Evolutionary conservation across 2,888 invertebrate species (phyloP).

Genomic region (Xestia c-nigrum): DNA sequence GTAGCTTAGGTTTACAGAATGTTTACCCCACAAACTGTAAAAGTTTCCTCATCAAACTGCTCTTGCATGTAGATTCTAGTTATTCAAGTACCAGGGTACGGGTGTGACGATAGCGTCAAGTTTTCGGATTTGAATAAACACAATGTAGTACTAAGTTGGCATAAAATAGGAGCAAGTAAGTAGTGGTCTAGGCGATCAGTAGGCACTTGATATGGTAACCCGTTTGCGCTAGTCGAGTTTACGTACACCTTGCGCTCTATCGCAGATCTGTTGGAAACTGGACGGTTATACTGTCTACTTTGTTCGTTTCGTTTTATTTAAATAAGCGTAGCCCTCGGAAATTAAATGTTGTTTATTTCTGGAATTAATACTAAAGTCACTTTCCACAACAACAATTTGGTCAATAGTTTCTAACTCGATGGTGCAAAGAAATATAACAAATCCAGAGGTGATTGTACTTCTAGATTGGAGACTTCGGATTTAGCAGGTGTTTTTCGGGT

Average conservation of each 20-base stretch:
- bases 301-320: constrained; percentile 9
- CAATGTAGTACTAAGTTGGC: constrained; percentile 37
- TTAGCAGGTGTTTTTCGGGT: background rate
- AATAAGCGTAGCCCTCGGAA: background rate
- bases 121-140: constrained; percentile 52
- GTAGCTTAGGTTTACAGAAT: background rate
- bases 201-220: constrained; percentile 52
- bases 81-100: constrained; percentile 8
- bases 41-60: background rate
- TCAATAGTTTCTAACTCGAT: background rate
- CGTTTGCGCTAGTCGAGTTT: constrained; percentile 49
- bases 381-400: background rate
- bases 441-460: background rate
- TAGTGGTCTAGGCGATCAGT: constrained; percentile 47
- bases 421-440: background rate
- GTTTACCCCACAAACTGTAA: background rate
- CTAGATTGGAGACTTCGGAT: background rate
- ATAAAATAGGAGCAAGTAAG: constrained; percentile 51
- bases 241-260: constrained; percentile 50
- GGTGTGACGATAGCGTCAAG: constrained; percentile 24
- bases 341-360: background rate
- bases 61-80: background rate
- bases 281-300: constrained; percentile 9
- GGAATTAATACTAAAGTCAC: background rate
- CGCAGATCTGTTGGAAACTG: constrained; percentile 38